Evolutionary conservation across 2,888 invertebrate species (phyloP).

Genomic region (Epinotia bilunana): DNA sequence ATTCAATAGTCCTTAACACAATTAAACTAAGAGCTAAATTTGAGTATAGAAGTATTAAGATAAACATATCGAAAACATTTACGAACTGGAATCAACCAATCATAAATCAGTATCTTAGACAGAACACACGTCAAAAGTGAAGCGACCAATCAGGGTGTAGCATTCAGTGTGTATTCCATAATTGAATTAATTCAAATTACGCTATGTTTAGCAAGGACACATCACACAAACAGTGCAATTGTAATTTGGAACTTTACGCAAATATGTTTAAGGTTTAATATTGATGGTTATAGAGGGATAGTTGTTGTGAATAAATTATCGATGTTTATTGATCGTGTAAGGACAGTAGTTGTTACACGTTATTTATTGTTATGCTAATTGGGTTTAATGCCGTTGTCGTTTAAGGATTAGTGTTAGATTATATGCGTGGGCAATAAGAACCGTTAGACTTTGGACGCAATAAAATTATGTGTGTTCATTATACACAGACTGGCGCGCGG

Average conservation of each 20-base stretch:
- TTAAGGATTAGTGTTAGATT: conserved; percentile 15
- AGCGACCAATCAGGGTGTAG: conserved; percentile 56
- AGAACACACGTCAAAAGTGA: conserved; percentile 50
- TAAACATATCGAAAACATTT: conserved; percentile 33
- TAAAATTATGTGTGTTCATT: neutral
- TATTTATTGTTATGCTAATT: conserved; percentile 39
- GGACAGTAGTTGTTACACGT: conserved; percentile 25
- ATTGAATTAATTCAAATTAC: conserved; percentile 14
- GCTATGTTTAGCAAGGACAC: neutral
- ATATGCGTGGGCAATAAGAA: conserved; percentile 14
- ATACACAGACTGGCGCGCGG: no score
- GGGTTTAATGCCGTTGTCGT: conserved; percentile 16
- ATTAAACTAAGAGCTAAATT: conserved; percentile 17
- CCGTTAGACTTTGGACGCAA: conserved; percentile 2
- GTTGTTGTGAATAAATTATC: conserved; percentile 42
- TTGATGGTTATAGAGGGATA: neutral
- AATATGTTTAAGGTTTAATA: neutral
- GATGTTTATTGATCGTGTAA: conserved; percentile 33
- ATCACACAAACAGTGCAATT: neutral
- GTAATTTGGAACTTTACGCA: neutral
- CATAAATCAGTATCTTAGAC: conserved; percentile 60
- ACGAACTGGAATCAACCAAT: conserved; percentile 58
- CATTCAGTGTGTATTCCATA: conserved; percentile 47
- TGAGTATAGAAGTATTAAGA: neutral
- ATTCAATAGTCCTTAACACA: neutral